Base-by-base conservation (phyloP, 2,888 invertebrate species). In the Heliconius hortense region DNA sequence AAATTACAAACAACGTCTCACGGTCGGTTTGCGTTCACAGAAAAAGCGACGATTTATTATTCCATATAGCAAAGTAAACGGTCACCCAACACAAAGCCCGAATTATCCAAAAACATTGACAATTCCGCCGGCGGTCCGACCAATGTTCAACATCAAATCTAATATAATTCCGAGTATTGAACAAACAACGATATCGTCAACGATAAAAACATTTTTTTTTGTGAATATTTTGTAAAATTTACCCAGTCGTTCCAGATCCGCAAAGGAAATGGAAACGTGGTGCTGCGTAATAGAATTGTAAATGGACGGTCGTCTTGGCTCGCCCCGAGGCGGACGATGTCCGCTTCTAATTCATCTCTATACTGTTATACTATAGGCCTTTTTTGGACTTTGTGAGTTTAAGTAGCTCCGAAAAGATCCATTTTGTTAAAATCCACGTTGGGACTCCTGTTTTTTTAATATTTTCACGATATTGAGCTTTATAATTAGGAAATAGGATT, bases 221-320 rank as follows among this genome's bases (percentile, higher is more conserved):
- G 80, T 77, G 81, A 82, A 82, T 82, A 81, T 82, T 82, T 81
- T 81, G 80, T 77, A 81, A 82, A 82, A 81, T 79, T 79, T 79
- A 39, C 79, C 73, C 24, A 73, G 74, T 75, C 67, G 60, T 15
- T n/a, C 2, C 18, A 4, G 62, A 76, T 76, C 67, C 66, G 72
- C 74, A 79, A 76, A 72, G 77, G 72, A 78, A 79, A 79, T 78
- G 39, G 67, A 74, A 73, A 74, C 79, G 53, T 80, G 67, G 62
- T 76, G 48, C 72, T 67, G 48, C 75, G 76, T 77, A 76, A 81
- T 79, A 82, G 77, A 80, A 80, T 81, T 78, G 76, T 73, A 78
- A 81, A 82, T 79, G 72, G 78, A 60, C 64, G 43, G 59, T 43
- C 68, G 73, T 7, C 15, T n/a, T 26, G 66, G 31, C n/a, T 72